A percentile compares a stretch with the other conserved stretches of the same genome.
Evolutionary conservation across 1,140 invertebrate species (phyloP).

Genomic region (Drosophila tani): DNA sequence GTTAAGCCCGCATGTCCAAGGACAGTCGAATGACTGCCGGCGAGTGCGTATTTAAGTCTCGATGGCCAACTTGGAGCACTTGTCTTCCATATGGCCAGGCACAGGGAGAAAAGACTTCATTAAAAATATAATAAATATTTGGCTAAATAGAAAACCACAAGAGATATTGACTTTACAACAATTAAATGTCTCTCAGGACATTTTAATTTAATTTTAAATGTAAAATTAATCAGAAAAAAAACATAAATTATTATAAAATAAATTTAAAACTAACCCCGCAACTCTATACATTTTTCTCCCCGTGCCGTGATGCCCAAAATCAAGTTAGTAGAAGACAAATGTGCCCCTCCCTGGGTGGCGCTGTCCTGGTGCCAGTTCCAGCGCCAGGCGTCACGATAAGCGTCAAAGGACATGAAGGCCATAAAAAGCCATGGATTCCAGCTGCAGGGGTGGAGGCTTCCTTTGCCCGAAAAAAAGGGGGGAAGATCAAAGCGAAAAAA

Average conservation of each 20-base stretch:
- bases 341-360: not conserved
- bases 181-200: too few relatives aligned
- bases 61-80: slow-evolving; percentile 43
- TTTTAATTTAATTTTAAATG: too few relatives aligned
- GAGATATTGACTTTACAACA: not conserved
- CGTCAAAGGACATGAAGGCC: slow-evolving; percentile 69
- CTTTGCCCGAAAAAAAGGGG: slow-evolving; percentile 24
- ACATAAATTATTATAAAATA: not conserved
- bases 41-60: slow-evolving; percentile 60
- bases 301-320: slow-evolving; percentile 28
- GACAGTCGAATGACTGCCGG: slow-evolving; percentile 11
- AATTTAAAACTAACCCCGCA: not conserved
- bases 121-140: not conserved
- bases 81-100: slow-evolving; percentile 38
- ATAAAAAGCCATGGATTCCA: slow-evolving; percentile 35
- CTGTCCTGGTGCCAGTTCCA: slow-evolving; percentile 32
- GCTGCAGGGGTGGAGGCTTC: slow-evolving; percentile 2
- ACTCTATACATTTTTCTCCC: not conserved
- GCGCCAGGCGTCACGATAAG: slow-evolving; percentile 62
- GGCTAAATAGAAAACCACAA: not conserved
- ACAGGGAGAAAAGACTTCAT: slow-evolving; percentile 1
- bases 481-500: slow-evolving; percentile 74
- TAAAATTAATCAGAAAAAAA: too few relatives aligned
- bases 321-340: slow-evolving; percentile 72
- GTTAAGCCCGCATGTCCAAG: slow-evolving; percentile 23